Evolutionary conservation across 2,113 vertebrate species (phyloP).

Genomic region (Mobula birostris): DNA sequence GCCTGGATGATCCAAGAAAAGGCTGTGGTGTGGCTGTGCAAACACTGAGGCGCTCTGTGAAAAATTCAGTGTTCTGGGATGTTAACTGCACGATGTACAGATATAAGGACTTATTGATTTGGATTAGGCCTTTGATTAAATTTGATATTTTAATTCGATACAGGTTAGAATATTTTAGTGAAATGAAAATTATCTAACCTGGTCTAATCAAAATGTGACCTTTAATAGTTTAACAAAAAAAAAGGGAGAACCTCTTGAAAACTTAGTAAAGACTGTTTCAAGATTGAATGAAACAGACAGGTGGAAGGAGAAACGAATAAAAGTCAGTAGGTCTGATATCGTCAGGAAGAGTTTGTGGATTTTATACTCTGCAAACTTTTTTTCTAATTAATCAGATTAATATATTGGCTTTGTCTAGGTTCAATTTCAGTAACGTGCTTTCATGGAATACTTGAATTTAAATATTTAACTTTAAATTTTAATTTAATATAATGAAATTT

Average conservation of each 20-base stretch:
- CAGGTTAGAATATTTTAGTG: too few relatives aligned
- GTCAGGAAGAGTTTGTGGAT: background rate
- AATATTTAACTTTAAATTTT: too few relatives aligned
- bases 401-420: background rate
- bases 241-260: too few relatives aligned
- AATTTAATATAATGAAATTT: too few relatives aligned
- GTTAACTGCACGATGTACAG: background rate
- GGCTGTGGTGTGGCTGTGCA: background rate
- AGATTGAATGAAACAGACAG: too few relatives aligned
- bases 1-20: background rate
- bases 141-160: too few relatives aligned
- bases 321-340: background rate
- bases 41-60: background rate
- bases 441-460: too few relatives aligned
- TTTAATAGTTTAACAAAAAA: too few relatives aligned
- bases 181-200: too few relatives aligned
- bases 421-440: background rate
- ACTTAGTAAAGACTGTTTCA: too few relatives aligned
- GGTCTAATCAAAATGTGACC: too few relatives aligned
- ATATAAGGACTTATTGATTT: background rate
- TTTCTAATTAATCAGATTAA: background rate
- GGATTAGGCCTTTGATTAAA: background rate
- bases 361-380: background rate
- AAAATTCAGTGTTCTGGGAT: background rate
- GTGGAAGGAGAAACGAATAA: too few relatives aligned